These are phyloP conservation scores for Halcyon senegalensis DNA, from an alignment of 2,113 vertebrate species.

Conservation along the genomic window DNA sequence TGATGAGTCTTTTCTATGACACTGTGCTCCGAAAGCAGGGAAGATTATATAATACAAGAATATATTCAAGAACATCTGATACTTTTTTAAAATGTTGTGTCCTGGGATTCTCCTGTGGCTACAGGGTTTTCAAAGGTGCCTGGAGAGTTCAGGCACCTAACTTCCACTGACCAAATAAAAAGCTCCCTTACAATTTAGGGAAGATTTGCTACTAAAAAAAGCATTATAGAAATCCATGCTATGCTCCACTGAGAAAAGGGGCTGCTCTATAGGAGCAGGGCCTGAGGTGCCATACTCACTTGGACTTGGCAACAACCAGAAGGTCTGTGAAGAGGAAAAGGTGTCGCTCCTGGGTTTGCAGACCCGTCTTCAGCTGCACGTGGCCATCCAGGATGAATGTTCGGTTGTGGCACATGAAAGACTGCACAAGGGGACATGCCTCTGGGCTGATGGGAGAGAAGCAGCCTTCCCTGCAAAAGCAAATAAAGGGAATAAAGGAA, in stretches of 20 bases:
- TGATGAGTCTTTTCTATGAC: neutral
- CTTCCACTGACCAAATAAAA: neutral
- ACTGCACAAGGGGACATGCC: constrained; percentile 86
- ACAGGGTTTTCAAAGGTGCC: neutral
- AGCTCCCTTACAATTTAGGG: neutral
- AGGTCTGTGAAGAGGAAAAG: constrained; percentile 93
- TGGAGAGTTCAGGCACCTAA: neutral
- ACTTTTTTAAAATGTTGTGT: neutral
- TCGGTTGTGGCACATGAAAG: constrained; percentile 82
- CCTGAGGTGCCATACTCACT: constrained; percentile 77
- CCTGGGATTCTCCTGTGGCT: neutral
- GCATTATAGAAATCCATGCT: neutral
- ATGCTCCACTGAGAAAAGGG: neutral
- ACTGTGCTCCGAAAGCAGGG: neutral
- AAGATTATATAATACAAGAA: neutral
- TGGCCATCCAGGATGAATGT: constrained; percentile 84
- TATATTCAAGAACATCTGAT: neutral
- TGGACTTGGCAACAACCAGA: constrained; percentile 91
- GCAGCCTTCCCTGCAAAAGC: constrained; percentile 81
- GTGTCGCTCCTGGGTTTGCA: constrained; percentile 92
- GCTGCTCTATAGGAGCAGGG: neutral
- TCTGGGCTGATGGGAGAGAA: constrained; percentile 85
- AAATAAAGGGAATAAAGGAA: neutral
- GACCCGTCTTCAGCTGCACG: constrained; percentile 88
- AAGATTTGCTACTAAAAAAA: neutral